phyloP scores from a whole-genome alignment of 2,888 invertebrate species.

The Chloroclysta siterata region DNA sequence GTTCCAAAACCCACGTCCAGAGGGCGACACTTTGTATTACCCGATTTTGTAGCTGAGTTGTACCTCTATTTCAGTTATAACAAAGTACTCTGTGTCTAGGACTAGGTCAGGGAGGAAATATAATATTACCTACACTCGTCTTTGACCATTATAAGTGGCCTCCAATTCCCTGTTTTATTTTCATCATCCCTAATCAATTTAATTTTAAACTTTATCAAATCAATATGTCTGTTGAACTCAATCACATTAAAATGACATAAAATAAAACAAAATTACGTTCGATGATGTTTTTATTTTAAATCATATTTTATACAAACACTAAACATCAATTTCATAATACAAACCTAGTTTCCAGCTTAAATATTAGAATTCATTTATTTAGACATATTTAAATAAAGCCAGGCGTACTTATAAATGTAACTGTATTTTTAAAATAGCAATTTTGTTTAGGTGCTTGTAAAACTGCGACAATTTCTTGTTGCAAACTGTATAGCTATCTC shows the following conservation, averaged over 20 bases:
- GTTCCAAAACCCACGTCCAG: no score
- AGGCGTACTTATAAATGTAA: slow-evolving; percentile 14
- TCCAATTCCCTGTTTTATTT: no score
- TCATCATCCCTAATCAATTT: no score
- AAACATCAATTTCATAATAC: slow-evolving; percentile 29
- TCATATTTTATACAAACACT: slow-evolving; percentile 33
- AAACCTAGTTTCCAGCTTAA: slow-evolving; percentile 20
- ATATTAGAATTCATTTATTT: slow-evolving; percentile 16
- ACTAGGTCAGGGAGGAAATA: no score
- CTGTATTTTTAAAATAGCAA: slow-evolving; percentile 3
- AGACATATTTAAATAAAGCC: slow-evolving; percentile 25
- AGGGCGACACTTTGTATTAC: no score
- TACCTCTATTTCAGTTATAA: no score
- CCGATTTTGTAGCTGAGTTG: no score
- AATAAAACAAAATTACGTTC: slow-evolving; percentile 22
- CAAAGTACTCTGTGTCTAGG: no score
- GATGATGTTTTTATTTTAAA: slow-evolving; percentile 30
- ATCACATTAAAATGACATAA: background rate
- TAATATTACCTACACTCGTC: no score
- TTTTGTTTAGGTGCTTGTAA: background rate
- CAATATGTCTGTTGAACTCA: no score
- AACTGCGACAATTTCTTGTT: background rate
- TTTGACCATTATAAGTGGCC: no score
- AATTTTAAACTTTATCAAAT: no score
- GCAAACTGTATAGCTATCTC: background rate